A percentile compares a stretch with the other conserved stretches of the same genome.
These are phyloP conservation scores for Callionymus lyra DNA, from an alignment of 2,113 vertebrate genomes.

Conservation along the genomic window DNA sequence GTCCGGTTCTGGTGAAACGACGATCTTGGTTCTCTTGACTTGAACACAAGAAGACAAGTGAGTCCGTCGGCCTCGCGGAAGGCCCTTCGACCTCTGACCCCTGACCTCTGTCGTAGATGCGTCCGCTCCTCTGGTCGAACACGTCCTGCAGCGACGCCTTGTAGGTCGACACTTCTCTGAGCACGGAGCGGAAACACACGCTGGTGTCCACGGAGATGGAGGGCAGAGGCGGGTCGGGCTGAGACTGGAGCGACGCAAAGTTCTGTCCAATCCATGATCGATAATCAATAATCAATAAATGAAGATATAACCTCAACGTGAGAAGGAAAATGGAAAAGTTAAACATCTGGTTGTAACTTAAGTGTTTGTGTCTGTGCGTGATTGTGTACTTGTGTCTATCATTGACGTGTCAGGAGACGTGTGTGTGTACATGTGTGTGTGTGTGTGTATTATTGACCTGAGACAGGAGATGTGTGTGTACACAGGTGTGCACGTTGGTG, in stretches of 20 bases:
- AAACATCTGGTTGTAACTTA: too few relatives aligned
- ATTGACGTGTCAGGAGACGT: too few relatives aligned
- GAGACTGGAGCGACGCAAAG: slow-evolving; percentile 41
- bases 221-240: slow-evolving; percentile 29
- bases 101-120: slow-evolving; percentile 64
- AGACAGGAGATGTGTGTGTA: too few relatives aligned
- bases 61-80: too few relatives aligned
- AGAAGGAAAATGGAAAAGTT: too few relatives aligned
- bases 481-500: too few relatives aligned
- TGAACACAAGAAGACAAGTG: neutral
- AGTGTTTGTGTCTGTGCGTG: too few relatives aligned
- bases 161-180: slow-evolving; percentile 54
- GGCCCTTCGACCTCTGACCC: rapidly evolving
- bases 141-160: slow-evolving; percentile 61
- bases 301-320: too few relatives aligned
- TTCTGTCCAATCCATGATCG: slow-evolving; percentile 40
- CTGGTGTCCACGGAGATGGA: slow-evolving; percentile 29
- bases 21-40: slow-evolving; percentile 56
- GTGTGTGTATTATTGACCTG: too few relatives aligned
- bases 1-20: slow-evolving; percentile 18
- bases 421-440: too few relatives aligned
- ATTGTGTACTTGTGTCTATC: too few relatives aligned
- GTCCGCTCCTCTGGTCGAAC: slow-evolving; percentile 56
- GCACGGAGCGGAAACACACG: slow-evolving; percentile 39
- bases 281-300: too few relatives aligned